Evolutionary conservation across 2,113 vertebrate genomes (phyloP), one percentile per base, ranked within the genome.

Genomic region (Seriola rivoliana): DNA sequence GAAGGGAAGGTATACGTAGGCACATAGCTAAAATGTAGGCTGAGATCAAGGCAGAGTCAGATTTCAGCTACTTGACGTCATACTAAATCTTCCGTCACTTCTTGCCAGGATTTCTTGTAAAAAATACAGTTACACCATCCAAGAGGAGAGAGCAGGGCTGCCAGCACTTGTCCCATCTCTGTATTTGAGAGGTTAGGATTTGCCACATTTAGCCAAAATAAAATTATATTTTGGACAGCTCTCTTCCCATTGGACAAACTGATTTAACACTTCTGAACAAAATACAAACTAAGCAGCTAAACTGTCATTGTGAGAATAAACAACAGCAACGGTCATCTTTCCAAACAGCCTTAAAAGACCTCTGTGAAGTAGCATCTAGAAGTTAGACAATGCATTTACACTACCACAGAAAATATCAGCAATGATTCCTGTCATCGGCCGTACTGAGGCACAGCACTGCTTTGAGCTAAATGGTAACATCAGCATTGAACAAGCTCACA

Each of bases 1-100:
- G 25, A 71, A 9, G 29, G 69, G 77, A 68, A 74, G 64, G 72
- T 16, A 14, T 76, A 44, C 8, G 21, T 62, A 54, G 85, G 86
- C 73, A 65, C 2, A 4, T 40, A 38, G 85, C 84, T 86, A 85
- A 80, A 78, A 85, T 69, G 77, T 32, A 82, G 81, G 48, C 48
- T 50, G 21, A 62, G 65, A 82, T 82, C 16, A 73, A 82, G 62
- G 78, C 62, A 82, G 68, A 85, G 64, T 48, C 13, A 21, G 52
- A 29, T 81, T 63, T 73, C 16, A 50, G 63, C 75, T 62, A 84
- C 71, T n/a, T 66, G 66, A 82, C 16, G 67, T 86, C 73, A 89
- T 72, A 52, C 21, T 32, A 44, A 82, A 78, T 76, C 75, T 85
- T 59, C 29, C 4, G 64, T 78, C n/a, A 59, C 25, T 63, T 59